Conservation (phyloP, 2,797 vertebrate genomes). For the Cuniculus paca region DNA sequence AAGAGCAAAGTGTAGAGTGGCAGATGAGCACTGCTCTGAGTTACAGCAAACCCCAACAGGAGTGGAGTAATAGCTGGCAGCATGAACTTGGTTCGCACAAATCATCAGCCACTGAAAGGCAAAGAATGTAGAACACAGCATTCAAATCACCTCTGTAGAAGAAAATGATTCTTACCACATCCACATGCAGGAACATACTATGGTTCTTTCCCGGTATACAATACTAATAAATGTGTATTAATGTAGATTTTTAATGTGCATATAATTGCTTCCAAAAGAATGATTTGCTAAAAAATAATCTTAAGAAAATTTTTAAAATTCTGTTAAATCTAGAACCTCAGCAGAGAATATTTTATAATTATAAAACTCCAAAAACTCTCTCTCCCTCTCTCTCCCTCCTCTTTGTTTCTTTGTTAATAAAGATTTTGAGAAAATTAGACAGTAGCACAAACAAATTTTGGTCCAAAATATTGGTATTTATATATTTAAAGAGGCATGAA, state of each 20-base stretch:
- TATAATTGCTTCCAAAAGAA: slow-evolving; percentile 34
- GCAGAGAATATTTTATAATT: background rate
- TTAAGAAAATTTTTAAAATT: slow-evolving; percentile 18
- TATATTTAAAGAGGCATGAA: background rate
- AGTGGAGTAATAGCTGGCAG: background rate
- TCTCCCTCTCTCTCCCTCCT: background rate
- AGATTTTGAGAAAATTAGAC: slow-evolving; percentile 7
- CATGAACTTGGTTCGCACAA: background rate
- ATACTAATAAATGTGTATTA: background rate
- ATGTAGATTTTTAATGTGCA: background rate
- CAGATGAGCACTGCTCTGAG: background rate
- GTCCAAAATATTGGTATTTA: background rate
- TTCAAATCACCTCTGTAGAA: background rate
- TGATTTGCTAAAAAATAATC: slow-evolving; percentile 11
- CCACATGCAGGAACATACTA: background rate
- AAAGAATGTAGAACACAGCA: background rate
- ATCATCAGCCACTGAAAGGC: background rate
- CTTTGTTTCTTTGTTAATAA: slow-evolving; percentile 12
- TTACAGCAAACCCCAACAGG: too few relatives aligned
- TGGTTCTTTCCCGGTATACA: background rate
- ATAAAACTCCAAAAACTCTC: background rate
- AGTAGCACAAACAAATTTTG: slow-evolving; percentile 23
- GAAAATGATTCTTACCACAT: background rate
- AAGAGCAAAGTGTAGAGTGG: background rate
- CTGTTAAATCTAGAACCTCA: background rate